Evolutionary conservation across 2,113 vertebrate species (phyloP).

Genomic region (Daphoenositta chrysoptera): DNA sequence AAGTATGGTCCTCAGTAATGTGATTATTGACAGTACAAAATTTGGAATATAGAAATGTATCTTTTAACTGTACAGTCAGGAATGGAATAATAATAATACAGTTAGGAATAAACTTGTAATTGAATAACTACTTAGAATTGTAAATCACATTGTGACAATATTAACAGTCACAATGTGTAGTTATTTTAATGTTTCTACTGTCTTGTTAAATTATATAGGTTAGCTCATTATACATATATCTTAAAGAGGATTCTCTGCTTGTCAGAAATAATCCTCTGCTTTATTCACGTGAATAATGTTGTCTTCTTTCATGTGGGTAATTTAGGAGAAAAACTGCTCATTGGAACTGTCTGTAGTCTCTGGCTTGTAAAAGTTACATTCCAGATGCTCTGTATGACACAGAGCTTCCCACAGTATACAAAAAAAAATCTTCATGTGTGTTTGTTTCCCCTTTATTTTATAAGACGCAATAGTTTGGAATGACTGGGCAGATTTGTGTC

Average conservation of each 20-base stretch:
- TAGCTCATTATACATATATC: not conserved
- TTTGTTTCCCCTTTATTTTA: not conserved
- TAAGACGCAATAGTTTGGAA: not conserved
- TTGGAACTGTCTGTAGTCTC: not conserved
- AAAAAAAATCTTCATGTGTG: not conserved
- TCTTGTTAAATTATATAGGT: not conserved
- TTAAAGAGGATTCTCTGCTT: not conserved
- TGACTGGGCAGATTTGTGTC: not conserved
- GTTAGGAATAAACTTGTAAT: not conserved
- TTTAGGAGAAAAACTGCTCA: not conserved
- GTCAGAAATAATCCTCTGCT: not conserved
- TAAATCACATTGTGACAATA: not conserved
- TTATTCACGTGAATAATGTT: not conserved
- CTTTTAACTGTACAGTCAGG: not conserved
- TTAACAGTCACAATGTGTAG: not conserved
- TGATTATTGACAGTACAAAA: not conserved
- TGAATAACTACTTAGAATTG: not conserved
- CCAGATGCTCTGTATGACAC: fast-evolving
- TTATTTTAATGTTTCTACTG: not conserved
- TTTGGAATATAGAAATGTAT: not conserved
- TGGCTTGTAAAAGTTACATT: not conserved
- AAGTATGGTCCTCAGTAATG: not conserved
- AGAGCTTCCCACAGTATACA: not conserved
- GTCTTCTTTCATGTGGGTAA: not conserved
- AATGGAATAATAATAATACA: not conserved